Conservation (phyloP, 2,888 invertebrate genomes). For the Lottia scabra region DNA sequence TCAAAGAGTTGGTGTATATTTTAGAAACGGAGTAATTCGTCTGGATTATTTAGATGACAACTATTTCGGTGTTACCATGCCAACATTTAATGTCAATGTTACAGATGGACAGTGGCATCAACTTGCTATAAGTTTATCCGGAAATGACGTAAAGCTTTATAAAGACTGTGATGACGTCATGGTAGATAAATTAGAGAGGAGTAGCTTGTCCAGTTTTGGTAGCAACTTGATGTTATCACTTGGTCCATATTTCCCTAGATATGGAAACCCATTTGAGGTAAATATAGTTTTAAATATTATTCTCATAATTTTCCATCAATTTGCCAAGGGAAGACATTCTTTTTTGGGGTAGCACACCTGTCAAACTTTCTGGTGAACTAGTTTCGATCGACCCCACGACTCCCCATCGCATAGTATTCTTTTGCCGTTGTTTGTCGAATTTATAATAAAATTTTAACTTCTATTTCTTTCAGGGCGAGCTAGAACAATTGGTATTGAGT, state of each 20-base stretch:
- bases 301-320: too few relatives aligned
- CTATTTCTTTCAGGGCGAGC: constrained; percentile 47
- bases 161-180: constrained; percentile 50
- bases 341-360: too few relatives aligned
- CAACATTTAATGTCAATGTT: constrained; percentile 37
- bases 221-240: constrained; percentile 49
- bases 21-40: constrained; percentile 25
- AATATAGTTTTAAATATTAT: constrained; percentile 11
- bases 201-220: constrained; percentile 27
- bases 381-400: too few relatives aligned
- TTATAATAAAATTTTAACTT: too few relatives aligned
- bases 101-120: constrained; percentile 53
- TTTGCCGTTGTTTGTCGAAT: too few relatives aligned
- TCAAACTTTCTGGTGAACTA: too few relatives aligned
- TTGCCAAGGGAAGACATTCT: too few relatives aligned
- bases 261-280: constrained; percentile 53
- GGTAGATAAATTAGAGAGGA: constrained; percentile 30
- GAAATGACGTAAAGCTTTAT: constrained; percentile 40
- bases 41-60: constrained; percentile 21
- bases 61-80: constrained; percentile 13
- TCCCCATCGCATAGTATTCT: too few relatives aligned
- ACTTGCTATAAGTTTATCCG: constrained; percentile 47
- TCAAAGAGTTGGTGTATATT: constrained; percentile 44
- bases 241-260: constrained; percentile 52
- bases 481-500: constrained; percentile 51